These are phyloP conservation scores for Formica aserva DNA, from an alignment of 2,888 invertebrate species.

Conservation along the genomic window DNA sequence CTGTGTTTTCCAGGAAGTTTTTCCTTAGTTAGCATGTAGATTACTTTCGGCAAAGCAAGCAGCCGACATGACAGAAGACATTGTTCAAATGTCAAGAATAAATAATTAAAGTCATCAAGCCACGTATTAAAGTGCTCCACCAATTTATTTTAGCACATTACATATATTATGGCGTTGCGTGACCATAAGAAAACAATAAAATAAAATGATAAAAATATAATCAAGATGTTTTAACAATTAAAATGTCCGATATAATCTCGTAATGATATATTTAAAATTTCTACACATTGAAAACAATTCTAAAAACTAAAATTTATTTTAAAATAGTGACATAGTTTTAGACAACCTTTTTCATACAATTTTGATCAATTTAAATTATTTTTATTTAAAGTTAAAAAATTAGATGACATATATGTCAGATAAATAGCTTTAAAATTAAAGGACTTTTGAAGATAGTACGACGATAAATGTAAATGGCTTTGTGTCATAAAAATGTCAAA, in stretches of 20 bases:
- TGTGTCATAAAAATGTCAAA: neutral
- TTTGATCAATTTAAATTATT: neutral
- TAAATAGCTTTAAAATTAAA: neutral
- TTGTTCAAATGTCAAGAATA: constrained; percentile 5
- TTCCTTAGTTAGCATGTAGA: constrained; percentile 16
- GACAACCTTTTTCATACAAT: neutral
- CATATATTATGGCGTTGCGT: constrained; percentile 13
- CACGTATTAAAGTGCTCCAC: neutral
- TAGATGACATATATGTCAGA: neutral
- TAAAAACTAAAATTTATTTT: neutral
- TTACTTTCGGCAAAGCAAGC: constrained; percentile 39
- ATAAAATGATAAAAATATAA: constrained; percentile 25
- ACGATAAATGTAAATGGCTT: neutral
- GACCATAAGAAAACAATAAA: constrained; percentile 8
- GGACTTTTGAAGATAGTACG: neutral
- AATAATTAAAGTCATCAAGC: constrained; percentile 32
- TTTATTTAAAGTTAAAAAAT: neutral
- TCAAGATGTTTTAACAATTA: neutral
- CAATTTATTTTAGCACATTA: constrained; percentile 24
- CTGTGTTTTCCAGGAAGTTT: constrained; percentile 20
- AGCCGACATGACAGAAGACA: neutral
- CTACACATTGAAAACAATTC: neutral
- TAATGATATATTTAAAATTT: neutral
- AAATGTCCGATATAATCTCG: neutral
- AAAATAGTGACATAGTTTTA: neutral